phyloP scores from a whole-genome alignment of 2,797 vertebrate genomes.

The Eidolon dupreanum region DNA sequence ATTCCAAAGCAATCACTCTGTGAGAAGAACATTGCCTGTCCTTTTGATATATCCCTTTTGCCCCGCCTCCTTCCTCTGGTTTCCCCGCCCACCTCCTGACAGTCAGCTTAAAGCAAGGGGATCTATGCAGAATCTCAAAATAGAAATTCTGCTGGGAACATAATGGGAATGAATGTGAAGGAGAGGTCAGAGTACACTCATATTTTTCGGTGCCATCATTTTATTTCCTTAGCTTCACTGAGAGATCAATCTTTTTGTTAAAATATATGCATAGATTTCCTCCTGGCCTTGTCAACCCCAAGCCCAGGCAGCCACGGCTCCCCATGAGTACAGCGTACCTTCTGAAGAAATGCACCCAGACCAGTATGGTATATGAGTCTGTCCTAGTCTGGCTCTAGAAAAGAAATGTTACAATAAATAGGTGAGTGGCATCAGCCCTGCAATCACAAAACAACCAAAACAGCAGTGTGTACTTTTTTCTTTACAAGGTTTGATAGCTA shows the following conservation, averaged over 20 bases:
- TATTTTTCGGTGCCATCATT: neutral
- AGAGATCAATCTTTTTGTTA: neutral
- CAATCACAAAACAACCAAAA: neutral
- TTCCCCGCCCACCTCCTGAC: neutral
- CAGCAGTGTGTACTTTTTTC: neutral
- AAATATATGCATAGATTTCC: neutral
- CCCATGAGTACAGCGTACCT: slow-evolving; percentile 66
- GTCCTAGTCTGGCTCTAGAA: slow-evolving; percentile 79
- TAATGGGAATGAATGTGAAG: neutral
- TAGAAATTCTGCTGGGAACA: neutral
- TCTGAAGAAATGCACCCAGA: slow-evolving; percentile 83
- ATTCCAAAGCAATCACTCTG: neutral
- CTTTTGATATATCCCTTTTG: neutral
- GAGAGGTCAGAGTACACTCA: neutral
- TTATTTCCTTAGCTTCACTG: neutral
- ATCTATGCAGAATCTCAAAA: neutral
- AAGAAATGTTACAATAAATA: slow-evolving; percentile 75
- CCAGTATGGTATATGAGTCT: slow-evolving; percentile 80
- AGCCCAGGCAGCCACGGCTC: neutral
- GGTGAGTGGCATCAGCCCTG: neutral
- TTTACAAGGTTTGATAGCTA: neutral
- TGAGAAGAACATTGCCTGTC: neutral
- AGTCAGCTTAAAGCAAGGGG: neutral
- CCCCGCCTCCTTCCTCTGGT: neutral
- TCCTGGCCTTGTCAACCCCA: neutral